These are phyloP conservation scores for Acanthopagrus latus DNA, from an alignment of 2,797 vertebrate species.

Conservation along the genomic window DNA sequence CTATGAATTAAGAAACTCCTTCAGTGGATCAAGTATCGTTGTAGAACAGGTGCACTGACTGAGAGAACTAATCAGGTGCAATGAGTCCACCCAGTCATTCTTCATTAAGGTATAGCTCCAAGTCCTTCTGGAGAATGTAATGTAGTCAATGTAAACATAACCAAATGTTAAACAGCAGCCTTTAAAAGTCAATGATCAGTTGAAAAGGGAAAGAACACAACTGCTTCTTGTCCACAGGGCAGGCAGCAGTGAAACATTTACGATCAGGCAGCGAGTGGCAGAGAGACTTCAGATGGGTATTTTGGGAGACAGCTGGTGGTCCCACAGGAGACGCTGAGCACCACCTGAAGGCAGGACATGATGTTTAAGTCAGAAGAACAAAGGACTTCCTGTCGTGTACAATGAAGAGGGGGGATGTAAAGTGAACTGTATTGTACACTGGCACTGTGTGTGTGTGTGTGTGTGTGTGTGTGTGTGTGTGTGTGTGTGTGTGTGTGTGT, in stretches of 20 bases:
- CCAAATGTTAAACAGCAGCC: conserved; percentile 14
- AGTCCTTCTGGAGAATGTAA: conserved; percentile 6
- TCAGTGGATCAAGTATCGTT: background rate
- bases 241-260: conserved; percentile 44
- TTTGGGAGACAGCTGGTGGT: conserved; percentile 49
- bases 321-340: conserved; percentile 33
- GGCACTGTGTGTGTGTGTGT: background rate
- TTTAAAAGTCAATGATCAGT: conserved; percentile 30
- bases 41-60: background rate
- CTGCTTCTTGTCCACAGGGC: conserved; percentile 37
- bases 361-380: conserved; percentile 25
- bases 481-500: background rate
- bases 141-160: background rate
- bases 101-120: background rate
- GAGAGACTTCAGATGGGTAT: conserved; percentile 33
- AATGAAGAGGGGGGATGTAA: background rate
- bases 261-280: background rate
- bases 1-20: background rate
- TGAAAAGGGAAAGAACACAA: conserved; percentile 18
- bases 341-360: conserved; percentile 32
- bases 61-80: background rate
- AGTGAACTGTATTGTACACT: background rate
- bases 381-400: conserved; percentile 4
- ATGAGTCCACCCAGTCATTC: conserved; percentile 1
- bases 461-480: background rate